phyloP scores from a whole-genome alignment of 2,797 vertebrate genomes.

The Cephalopachus bancanus region DNA sequence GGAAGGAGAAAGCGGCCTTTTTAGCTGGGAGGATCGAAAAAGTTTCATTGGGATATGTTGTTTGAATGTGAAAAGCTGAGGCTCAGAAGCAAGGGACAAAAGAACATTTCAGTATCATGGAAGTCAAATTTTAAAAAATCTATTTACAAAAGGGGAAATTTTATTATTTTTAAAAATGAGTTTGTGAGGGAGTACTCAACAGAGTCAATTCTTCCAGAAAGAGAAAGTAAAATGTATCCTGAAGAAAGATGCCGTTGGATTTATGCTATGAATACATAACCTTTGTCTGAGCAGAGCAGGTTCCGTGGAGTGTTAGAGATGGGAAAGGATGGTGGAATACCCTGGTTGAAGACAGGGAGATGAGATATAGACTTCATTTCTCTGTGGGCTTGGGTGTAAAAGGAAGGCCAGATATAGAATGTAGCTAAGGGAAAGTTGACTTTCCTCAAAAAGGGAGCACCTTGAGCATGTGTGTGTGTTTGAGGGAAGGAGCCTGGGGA shows the following conservation, averaged over 20 bases:
- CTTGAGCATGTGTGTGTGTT: neutral
- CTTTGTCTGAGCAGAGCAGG: neutral
- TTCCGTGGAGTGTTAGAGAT: neutral
- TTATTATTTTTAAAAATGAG: neutral
- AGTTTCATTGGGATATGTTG: neutral
- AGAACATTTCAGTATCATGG: neutral
- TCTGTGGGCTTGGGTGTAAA: neutral
- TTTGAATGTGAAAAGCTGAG: neutral
- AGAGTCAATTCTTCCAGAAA: neutral
- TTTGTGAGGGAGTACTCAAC: neutral
- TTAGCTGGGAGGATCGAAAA: neutral
- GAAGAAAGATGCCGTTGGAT: neutral
- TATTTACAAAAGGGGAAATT: neutral
- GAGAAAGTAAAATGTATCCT: neutral
- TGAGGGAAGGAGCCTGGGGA: neutral
- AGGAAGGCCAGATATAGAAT: neutral
- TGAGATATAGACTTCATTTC: neutral
- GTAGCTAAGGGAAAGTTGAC: neutral
- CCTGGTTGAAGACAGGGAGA: neutral
- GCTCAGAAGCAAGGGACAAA: neutral
- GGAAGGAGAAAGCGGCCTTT: neutral
- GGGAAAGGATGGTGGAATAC: accelerated
- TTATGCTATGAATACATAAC: neutral
- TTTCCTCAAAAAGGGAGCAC: neutral
- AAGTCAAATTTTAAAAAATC: neutral